Conservation (phyloP, 1,140 invertebrate species). For the Achatina immaculata region DNA sequence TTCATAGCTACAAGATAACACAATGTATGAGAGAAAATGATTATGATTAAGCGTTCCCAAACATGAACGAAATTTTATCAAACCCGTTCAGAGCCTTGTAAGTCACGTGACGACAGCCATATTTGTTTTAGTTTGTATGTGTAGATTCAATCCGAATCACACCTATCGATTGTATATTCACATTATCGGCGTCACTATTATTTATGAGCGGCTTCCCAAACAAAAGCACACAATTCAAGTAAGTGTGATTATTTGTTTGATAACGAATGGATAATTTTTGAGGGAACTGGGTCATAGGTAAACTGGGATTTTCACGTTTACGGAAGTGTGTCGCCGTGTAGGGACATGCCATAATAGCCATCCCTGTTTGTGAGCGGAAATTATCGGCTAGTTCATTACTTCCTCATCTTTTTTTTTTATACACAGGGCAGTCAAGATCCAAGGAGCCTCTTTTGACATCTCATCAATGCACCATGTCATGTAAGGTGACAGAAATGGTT, state of each 20-base stretch:
- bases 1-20: no score
- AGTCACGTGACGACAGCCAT: slow-evolving; percentile 22
- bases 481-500: not conserved
- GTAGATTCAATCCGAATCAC: not conserved
- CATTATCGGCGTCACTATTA: not conserved
- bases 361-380: slow-evolving; percentile 8
- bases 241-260: not conserved
- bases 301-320: not conserved
- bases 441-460: not conserved
- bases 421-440: not conserved
- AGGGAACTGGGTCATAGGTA: not conserved
- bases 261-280: not conserved
- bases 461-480: not conserved
- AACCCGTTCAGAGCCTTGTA: not conserved
- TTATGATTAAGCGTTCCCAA: not conserved
- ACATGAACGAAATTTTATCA: not conserved
- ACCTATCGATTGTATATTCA: not conserved
- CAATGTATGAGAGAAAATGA: no score
- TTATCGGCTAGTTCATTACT: not conserved
- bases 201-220: not conserved
- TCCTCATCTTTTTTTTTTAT: not conserved
- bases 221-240: not conserved
- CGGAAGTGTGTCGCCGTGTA: slow-evolving; percentile 15
- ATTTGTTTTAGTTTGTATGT: slow-evolving; percentile 13
- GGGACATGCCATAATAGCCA: not conserved